Conservation (phyloP, 2,888 invertebrate genomes). For the Phlogophora meticulosa region DNA sequence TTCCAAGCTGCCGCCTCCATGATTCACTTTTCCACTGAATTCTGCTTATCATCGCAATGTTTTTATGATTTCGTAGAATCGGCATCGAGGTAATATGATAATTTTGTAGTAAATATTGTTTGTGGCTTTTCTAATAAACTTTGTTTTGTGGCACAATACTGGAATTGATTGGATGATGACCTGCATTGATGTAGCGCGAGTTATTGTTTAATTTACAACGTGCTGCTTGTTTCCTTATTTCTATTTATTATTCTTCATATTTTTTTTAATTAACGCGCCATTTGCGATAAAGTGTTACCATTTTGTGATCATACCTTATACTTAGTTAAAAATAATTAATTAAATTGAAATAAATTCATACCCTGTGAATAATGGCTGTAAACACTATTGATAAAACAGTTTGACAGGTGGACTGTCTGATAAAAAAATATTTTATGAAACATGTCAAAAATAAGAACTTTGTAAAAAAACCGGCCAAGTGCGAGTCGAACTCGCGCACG, state of each 20-base stretch:
- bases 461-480: too few species aligned
- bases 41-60: slow-evolving; percentile 59
- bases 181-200: neutral
- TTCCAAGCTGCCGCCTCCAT: slow-evolving; percentile 52
- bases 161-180: slow-evolving; percentile 24
- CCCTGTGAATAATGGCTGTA: too few species aligned
- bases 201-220: slow-evolving; percentile 12
- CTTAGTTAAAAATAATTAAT: too few species aligned
- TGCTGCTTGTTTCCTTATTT: neutral
- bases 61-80: slow-evolving; percentile 68
- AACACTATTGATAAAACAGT: too few species aligned
- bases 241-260: neutral
- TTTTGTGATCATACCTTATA: too few species aligned
- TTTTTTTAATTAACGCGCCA: too few species aligned
- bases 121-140: slow-evolving; percentile 57
- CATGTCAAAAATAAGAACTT: too few species aligned
- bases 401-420: too few species aligned
- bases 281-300: too few species aligned
- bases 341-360: too few species aligned
- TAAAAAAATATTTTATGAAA: too few species aligned
- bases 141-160: slow-evolving; percentile 20
- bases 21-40: slow-evolving; percentile 69
- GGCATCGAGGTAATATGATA: slow-evolving; percentile 51
- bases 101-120: slow-evolving; percentile 48
- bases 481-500: too few species aligned